Evolutionary conservation across 2,113 vertebrate species (phyloP).

Genomic region (Leucopsar rothschildi): DNA sequence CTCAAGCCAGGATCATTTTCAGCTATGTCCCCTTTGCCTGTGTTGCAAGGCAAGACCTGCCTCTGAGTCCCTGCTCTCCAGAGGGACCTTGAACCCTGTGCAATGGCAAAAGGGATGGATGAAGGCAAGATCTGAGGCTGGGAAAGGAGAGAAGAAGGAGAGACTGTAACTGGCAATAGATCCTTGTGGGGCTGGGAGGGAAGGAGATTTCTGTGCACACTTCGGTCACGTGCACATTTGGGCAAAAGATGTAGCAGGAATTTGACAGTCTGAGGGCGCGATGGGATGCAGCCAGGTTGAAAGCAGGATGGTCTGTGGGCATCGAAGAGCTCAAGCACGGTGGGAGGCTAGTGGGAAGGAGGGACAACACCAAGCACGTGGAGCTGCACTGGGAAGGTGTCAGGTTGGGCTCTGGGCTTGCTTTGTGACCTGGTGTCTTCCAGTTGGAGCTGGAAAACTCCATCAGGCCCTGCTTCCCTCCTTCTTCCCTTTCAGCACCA

Average conservation of each 20-base stretch:
- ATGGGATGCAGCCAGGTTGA: neutral
- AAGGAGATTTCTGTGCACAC: neutral
- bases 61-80: neutral
- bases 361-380: rapidly evolving
- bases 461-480: neutral
- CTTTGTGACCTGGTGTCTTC: rapidly evolving
- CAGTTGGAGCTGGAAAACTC: neutral
- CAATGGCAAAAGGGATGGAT: neutral
- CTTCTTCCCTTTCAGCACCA: neutral
- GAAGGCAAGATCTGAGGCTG: neutral
- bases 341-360: neutral
- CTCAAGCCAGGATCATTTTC: neutral
- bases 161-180: neutral
- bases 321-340: neutral
- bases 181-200: neutral
- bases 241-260: neutral
- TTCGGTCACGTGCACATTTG: neutral
- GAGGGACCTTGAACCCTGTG: neutral
- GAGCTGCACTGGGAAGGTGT: neutral
- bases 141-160: neutral
- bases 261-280: rapidly evolving
- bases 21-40: neutral
- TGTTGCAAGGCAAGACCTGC: neutral
- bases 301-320: neutral
- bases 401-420: neutral